phyloP scores from a whole-genome alignment of 2,888 invertebrate genomes.

The Chirona hameri region DNA sequence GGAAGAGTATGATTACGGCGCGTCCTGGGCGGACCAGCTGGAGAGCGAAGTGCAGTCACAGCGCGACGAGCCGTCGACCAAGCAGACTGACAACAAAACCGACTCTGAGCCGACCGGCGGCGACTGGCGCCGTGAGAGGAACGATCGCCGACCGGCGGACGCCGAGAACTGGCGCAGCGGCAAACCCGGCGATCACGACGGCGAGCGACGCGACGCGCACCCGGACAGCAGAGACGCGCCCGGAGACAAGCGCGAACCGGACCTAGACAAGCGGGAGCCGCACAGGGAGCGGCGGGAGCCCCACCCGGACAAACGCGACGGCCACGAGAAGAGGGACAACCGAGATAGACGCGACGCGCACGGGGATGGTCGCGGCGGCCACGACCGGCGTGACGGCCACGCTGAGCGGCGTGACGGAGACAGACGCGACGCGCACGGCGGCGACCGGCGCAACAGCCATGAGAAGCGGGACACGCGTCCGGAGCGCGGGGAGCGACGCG shows the following conservation, averaged over 20 bases:
- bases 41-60: slow-evolving; percentile 26
- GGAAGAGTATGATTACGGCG: slow-evolving; percentile 24
- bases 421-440: not conserved
- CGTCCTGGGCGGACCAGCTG: slow-evolving; percentile 24
- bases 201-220: not conserved
- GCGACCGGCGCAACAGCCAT: not conserved
- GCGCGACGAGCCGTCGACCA: not conserved
- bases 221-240: not conserved
- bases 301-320: not conserved
- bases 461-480: not conserved
- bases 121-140: not conserved
- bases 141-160: slow-evolving; percentile 41
- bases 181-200: not conserved
- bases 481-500: not conserved
- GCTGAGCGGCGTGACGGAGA: not conserved
- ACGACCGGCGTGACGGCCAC: not conserved
- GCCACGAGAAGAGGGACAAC: not conserved
- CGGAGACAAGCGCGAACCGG: not conserved
- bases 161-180: slow-evolving; percentile 41
- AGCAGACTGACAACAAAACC: not conserved
- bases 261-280: not conserved
- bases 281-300: not conserved
- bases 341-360: not conserved
- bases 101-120: not conserved
- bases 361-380: not conserved